A percentile compares a stretch with the other conserved stretches of the same genome.
phyloP scores from a whole-genome alignment of 1,140 invertebrate genomes.

The Lithobius niger region DNA sequence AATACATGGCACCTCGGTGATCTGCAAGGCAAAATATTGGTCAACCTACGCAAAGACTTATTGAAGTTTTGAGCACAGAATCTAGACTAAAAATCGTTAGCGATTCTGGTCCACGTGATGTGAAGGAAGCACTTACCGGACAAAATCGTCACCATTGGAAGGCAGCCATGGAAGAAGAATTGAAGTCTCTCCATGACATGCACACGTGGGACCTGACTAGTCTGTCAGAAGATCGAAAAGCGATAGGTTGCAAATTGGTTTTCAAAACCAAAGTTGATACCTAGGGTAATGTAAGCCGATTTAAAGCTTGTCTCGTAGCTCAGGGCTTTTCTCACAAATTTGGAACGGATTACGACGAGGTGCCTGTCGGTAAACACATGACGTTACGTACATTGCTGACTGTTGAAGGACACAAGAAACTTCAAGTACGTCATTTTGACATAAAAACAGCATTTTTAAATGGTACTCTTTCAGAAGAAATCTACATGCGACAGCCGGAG shows the following conservation, averaged over 20 bases:
- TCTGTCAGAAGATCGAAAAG: background rate
- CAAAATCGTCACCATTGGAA: constrained; percentile 5
- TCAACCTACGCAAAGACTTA: background rate
- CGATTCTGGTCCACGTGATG: background rate
- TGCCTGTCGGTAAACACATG: constrained; percentile 16
- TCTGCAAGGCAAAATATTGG: background rate
- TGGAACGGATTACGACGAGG: constrained; percentile 21
- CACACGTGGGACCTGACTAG: constrained; percentile 12
- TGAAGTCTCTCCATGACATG: constrained; percentile 9
- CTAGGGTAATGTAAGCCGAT: background rate
- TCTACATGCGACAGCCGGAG: constrained; percentile 18
- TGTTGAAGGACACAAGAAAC: constrained; percentile 13
- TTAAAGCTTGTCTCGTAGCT: constrained; percentile 18
- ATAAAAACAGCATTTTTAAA: constrained; percentile 19
- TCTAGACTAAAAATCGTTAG: too few species aligned
- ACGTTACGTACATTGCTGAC: constrained; percentile 18
- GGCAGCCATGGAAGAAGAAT: constrained; percentile 13
- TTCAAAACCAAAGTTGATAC: constrained; percentile 8
- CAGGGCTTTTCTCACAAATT: constrained; percentile 18
- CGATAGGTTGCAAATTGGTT: constrained; percentile 8
- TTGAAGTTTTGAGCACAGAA: background rate
- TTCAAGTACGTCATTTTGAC: constrained; percentile 20
- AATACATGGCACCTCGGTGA: background rate
- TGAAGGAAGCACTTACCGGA: background rate
- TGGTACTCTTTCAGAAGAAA: constrained; percentile 17